Evolutionary conservation across 53 echinoderm and acorn worm genomes (phyloP).

Genomic region (Hippasteria phrygiana): DNA sequence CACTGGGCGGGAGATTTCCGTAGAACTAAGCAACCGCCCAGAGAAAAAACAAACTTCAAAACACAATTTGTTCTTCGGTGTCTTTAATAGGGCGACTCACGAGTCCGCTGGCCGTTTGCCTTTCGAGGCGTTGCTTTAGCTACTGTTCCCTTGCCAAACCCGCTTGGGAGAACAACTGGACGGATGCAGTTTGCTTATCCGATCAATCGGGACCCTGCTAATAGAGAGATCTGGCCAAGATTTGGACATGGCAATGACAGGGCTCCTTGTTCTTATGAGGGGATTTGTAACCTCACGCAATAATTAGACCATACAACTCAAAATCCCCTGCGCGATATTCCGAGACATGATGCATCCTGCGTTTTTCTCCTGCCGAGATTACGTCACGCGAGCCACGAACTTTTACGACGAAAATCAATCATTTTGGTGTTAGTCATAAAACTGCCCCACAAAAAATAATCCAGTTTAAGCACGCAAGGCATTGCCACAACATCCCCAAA

Average conservation of each 20-base stretch:
- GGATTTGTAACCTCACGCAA: conserved; percentile 1
- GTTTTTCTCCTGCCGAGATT: neutral
- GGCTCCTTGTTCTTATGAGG: neutral
- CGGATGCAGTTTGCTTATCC: conserved; percentile 5
- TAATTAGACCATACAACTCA: neutral
- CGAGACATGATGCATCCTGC: neutral
- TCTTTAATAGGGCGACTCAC: neutral
- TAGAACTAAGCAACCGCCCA: conserved; percentile 2
- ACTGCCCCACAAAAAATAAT: neutral
- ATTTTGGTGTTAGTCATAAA: neutral
- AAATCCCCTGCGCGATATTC: neutral
- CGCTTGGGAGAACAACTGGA: too few species aligned
- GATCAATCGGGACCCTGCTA: neutral
- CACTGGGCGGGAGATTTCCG: conserved; percentile 12
- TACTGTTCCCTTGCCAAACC: too few species aligned
- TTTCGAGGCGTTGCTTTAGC: too few species aligned
- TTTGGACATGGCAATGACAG: neutral
- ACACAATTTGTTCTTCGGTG: neutral
- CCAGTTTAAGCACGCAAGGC: neutral
- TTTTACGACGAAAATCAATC: neutral
- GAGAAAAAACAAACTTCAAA: conserved; percentile 5
- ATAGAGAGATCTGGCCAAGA: neutral
- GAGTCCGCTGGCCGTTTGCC: neutral
- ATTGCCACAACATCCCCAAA: neutral
- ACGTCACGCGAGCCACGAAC: neutral